phyloP scores from a whole-genome alignment of 2,888 invertebrate species.

The Taphrorychus bicolor region DNA sequence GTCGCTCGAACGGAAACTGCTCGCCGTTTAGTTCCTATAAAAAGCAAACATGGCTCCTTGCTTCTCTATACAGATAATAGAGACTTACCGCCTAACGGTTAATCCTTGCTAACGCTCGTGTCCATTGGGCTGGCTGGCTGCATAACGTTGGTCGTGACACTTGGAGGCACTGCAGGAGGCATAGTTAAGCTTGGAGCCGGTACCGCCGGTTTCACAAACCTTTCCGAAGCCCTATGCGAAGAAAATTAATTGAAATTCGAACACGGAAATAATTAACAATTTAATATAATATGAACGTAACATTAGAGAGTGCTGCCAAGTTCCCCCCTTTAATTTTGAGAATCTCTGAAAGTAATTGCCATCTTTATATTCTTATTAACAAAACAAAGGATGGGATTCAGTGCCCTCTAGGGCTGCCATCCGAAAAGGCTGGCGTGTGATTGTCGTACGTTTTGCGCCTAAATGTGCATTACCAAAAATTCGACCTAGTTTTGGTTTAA shows the following conservation, averaged over 20 bases:
- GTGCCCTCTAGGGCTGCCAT: no score
- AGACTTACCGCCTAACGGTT: conserved; percentile 38
- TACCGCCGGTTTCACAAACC: conserved; percentile 87
- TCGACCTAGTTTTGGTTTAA: no score
- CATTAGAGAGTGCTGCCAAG: no score
- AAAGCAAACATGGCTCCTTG: no score
- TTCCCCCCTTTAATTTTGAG: no score
- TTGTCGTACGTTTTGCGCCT: neutral
- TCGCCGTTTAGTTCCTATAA: neutral
- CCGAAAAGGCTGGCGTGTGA: no score
- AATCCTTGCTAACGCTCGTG: conserved; percentile 65
- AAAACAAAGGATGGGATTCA: no score
- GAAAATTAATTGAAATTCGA: neutral
- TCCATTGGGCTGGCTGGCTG: conserved; percentile 77
- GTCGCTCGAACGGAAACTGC: neutral
- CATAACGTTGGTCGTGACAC: conserved; percentile 58
- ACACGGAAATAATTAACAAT: neutral
- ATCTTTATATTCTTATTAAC: no score
- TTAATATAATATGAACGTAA: no score
- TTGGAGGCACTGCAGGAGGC: conserved; percentile 44
- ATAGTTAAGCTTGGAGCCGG: conserved; percentile 59
- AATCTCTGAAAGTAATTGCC: no score
- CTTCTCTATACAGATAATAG: no score
- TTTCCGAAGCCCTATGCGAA: conserved; percentile 62
- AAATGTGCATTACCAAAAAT: neutral